Evolutionary conservation across 2,797 vertebrate genomes (phyloP), one percentile per base, ranked within the genome.

Genomic region (Pygocentrus nattereri): DNA sequence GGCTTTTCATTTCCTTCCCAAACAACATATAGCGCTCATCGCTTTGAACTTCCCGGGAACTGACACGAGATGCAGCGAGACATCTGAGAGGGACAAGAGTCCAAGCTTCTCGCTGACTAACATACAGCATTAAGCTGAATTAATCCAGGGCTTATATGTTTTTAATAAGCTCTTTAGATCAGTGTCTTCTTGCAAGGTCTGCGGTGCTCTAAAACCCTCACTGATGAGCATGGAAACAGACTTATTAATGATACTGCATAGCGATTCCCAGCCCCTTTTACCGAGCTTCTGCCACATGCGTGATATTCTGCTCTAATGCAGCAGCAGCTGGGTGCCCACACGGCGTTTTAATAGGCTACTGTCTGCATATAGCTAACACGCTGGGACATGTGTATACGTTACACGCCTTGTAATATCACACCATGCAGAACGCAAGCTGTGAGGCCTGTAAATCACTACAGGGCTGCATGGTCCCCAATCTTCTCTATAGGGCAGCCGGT

Each of bases 91-190:
- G 70, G 70, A 72, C 49, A 34, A 54, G 27, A 31, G 70, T 72
- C 49, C 65, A 23, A 19, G 34, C 8, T 44, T 68, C 34, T 31
- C 25, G 27, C 69, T 19, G 27, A 30, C 23, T 52, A 50, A 25
- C 27, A 4, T 15, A 30, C 49, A 54, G 49, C 6, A 7, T 34
- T 52, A 72, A 72, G 47, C 25, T 21, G 49, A 52, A 30, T 34
- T 34, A 72, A 72, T 72, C 70, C 50, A 11, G 50, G 65, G 65
- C 12, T 68, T 41, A 68, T 68, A 44, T 68, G 65, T 44, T 68
- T 54, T 72, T 72, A 52, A 72, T 72, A 72, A 72, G 70, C 49
- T 52, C 49, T 31, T 56, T 34, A 56, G 49, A 72, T 72, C 23
- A 52, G 38, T 18, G 30, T 72, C 70, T 72, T 72, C 49, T 23